Evolutionary conservation across 2,888 invertebrate species (phyloP).

Genomic region (Fragum fragum): DNA sequence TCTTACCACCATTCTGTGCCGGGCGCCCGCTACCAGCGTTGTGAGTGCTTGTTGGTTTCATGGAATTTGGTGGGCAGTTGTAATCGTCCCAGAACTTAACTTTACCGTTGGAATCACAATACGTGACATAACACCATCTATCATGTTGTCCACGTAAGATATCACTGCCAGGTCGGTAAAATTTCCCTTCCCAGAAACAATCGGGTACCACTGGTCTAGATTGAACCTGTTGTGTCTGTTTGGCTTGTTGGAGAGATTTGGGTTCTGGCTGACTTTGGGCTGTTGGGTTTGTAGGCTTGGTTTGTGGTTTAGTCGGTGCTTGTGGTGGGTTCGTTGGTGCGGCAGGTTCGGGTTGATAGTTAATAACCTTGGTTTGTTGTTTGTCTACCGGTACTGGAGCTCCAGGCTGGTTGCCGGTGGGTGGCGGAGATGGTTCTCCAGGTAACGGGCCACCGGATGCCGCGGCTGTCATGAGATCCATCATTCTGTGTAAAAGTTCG

Average conservation of each 20-base stretch:
- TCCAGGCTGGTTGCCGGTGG: not conserved
- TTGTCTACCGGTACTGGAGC: not conserved
- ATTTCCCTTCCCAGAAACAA: conserved; percentile 62
- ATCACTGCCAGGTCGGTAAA: conserved; percentile 63
- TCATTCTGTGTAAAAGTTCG: conserved; percentile 61
- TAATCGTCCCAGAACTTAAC: conserved; percentile 68
- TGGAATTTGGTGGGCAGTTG: conserved; percentile 65
- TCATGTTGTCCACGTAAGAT: conserved; percentile 67
- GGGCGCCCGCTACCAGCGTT: conserved; percentile 43
- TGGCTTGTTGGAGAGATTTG: conserved; percentile 3
- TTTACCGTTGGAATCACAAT: conserved; percentile 60
- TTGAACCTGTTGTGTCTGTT: not conserved
- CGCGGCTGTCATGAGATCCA: conserved; percentile 58
- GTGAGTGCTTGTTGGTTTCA: conserved; percentile 63
- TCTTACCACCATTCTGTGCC: conserved; percentile 6
- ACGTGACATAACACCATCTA: conserved; percentile 66
- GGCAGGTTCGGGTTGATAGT: not conserved
- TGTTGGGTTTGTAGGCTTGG: not conserved
- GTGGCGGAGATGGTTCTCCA: not conserved
- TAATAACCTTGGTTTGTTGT: not conserved
- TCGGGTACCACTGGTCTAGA: conserved; percentile 42
- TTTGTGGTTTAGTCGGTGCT: not conserved
- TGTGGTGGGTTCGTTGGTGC: not conserved
- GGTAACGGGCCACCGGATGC: conserved; percentile 18
- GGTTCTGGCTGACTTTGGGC: not conserved